Base-by-base conservation (phyloP, 2,888 invertebrate genomes). In the Lycia hirtaria region DNA sequence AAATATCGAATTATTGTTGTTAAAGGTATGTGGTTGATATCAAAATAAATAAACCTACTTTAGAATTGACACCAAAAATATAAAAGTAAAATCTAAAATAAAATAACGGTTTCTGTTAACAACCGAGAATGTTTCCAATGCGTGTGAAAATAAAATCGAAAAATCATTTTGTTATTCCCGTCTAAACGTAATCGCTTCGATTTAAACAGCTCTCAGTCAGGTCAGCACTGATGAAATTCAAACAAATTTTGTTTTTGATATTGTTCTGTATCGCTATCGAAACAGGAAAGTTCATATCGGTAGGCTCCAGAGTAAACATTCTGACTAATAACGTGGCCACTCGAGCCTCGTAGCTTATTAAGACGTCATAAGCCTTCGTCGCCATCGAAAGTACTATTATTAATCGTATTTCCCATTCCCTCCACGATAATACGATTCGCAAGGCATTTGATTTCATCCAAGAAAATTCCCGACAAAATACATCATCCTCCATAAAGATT, bases 401-500 rank as follows among this genome's bases (percentile, higher is more conserved):
- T 53, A 54, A 43, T 52, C 37, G 44, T 45, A 56, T 49, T 45
- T 54, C 56, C 26, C 26, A 53, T 32, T 10, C 26, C 32, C 26
- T 30, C 44, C 10, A 19, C 44, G 19, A 51, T 47, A 47, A 38
- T 51, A 32, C 47, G 45, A 53, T 59, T 59, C 32, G 12, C 53
- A 41, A 47, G 40, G 37, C 53, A 28, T 62, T 57, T 62, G 59
- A 62, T 57, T 65, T 53, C 20, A 20, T 30, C 47, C 48, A 19
- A 30, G 22, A 20, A 52, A 49, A 50, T 44, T 20, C 48, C 38
- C 33, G 35, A 37, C 15, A 12, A 52, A 53, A 52, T 26, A 43
- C 41, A 30, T 43, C 43, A 47, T 58, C 47, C 32, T 53, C 49
- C 38, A 26, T 43, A 50, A 57, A 57, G 60, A 55, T 55, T 49